Percentiles rank a stretch among this genome's conserved stretches.
phyloP scores from a whole-genome alignment of 2,888 invertebrate species.

The Tetranychus piercei region DNA sequence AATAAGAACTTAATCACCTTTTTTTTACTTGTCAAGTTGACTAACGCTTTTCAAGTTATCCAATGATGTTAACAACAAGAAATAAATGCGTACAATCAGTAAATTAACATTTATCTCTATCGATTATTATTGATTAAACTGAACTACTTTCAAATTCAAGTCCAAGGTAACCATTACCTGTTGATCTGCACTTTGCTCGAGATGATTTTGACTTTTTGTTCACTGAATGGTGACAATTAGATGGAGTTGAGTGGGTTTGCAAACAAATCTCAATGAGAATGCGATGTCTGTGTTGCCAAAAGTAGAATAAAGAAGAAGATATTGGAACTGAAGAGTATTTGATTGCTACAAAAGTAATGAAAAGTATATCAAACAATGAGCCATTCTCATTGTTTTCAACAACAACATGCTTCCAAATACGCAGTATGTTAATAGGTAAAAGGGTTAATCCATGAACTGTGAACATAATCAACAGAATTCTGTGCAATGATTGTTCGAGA shows the following conservation, averaged over 20 bases:
- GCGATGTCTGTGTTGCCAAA: background rate
- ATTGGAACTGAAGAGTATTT: slow-evolving; percentile 36
- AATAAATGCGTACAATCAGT: too few relatives aligned
- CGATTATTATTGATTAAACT: background rate
- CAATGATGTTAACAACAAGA: too few relatives aligned
- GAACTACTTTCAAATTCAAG: background rate
- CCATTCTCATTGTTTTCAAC: slow-evolving; percentile 50
- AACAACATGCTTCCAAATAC: slow-evolving; percentile 45
- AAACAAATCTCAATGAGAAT: background rate
- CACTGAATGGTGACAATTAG: too few relatives aligned
- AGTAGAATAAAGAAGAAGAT: background rate
- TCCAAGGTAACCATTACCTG: background rate
- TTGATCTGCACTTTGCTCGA: background rate
- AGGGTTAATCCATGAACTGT: slow-evolving; percentile 46
- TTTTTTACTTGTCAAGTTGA: too few relatives aligned
- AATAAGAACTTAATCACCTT: too few relatives aligned
- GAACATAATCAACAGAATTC: slow-evolving; percentile 47
- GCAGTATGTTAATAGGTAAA: slow-evolving; percentile 45
- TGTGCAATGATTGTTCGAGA: slow-evolving; percentile 46
- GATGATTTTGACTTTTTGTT: background rate
- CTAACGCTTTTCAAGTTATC: too few relatives aligned
- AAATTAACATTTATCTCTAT: too few relatives aligned
- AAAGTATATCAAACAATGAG: slow-evolving; percentile 48
- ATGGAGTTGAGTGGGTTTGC: background rate
- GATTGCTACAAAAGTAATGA: slow-evolving; percentile 49